Evolutionary conservation across 1,140 invertebrate genomes (phyloP).

Genomic region (Fopius arisanus): DNA sequence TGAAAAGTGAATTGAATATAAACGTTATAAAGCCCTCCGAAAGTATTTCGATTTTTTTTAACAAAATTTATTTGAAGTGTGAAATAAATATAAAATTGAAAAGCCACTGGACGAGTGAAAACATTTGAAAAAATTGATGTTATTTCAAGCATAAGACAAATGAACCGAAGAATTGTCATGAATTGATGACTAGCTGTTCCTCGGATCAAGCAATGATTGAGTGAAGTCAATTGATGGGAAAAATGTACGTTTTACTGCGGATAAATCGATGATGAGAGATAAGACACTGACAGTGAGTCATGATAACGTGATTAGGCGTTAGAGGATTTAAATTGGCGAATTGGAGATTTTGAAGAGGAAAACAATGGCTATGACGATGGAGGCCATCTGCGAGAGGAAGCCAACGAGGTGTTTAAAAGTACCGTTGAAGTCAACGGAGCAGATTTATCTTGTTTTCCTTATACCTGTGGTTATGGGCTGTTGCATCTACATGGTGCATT

Average conservation of each 20-base stretch:
- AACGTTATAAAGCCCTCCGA: too few species aligned
- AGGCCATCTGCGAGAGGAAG: conserved; percentile 44
- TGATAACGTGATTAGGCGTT: background rate
- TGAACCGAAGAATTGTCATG: too few species aligned
- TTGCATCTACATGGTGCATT: conserved; percentile 60
- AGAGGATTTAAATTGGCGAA: background rate
- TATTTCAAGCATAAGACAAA: too few species aligned
- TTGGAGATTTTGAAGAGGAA: background rate
- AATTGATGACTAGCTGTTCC: too few species aligned
- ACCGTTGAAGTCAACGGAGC: conserved; percentile 64
- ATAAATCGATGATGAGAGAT: conserved; percentile 2
- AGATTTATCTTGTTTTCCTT: conserved; percentile 62
- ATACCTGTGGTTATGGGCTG: conserved; percentile 59
- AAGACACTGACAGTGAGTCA: background rate
- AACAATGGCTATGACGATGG: conserved; percentile 40
- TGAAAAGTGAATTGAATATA: too few species aligned
- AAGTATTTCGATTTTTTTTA: too few species aligned
- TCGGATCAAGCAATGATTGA: background rate
- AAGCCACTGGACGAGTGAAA: too few species aligned
- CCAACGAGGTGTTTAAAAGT: conserved; percentile 46
- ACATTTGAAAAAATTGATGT: too few species aligned
- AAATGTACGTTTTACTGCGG: background rate
- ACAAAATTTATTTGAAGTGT: too few species aligned
- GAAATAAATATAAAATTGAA: too few species aligned
- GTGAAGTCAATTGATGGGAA: background rate